Evolutionary conservation across 2,888 invertebrate species (phyloP).

Genomic region (Ectobius pallidus): DNA sequence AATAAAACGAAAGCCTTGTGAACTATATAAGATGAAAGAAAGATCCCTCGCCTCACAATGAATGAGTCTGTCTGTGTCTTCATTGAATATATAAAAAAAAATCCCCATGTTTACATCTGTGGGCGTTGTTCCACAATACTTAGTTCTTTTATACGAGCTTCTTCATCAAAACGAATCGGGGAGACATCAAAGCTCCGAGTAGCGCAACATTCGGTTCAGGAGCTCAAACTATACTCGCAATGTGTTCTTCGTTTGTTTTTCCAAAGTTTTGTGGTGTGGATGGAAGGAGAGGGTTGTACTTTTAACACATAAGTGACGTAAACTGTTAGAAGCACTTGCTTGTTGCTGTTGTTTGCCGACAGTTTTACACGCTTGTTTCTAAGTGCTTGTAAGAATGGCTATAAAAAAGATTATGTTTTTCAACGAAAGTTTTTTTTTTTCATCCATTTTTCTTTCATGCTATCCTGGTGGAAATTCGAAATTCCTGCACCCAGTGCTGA

Average conservation of each 20-base stretch:
- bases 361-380: too few relatives aligned
- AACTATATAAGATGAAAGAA: constrained; percentile 21
- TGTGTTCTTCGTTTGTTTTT: constrained; percentile 28
- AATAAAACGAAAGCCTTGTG: constrained; percentile 25
- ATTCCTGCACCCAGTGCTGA: too few relatives aligned
- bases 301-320: constrained; percentile 12
- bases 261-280: constrained; percentile 9
- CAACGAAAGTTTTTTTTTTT: too few relatives aligned
- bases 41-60: neutral
- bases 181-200: constrained; percentile 19
- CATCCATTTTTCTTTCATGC: too few relatives aligned
- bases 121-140: constrained; percentile 19
- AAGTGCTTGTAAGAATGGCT: too few relatives aligned
- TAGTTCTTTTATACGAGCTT: constrained; percentile 16
- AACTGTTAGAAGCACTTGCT: neutral
- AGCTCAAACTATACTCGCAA: neutral
- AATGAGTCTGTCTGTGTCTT: constrained; percentile 12
- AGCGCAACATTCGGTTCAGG: neutral
- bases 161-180: constrained; percentile 25
- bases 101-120: constrained; percentile 16
- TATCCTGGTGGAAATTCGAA: too few relatives aligned
- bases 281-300: constrained; percentile 16
- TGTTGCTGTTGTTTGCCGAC: too few relatives aligned
- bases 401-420: too few relatives aligned
- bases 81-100: constrained; percentile 23